Percentiles rank a stretch among this genome's conserved stretches.
Evolutionary conservation across 2,113 vertebrate species (phyloP).

Genomic region (Anthoscopus minutus): DNA sequence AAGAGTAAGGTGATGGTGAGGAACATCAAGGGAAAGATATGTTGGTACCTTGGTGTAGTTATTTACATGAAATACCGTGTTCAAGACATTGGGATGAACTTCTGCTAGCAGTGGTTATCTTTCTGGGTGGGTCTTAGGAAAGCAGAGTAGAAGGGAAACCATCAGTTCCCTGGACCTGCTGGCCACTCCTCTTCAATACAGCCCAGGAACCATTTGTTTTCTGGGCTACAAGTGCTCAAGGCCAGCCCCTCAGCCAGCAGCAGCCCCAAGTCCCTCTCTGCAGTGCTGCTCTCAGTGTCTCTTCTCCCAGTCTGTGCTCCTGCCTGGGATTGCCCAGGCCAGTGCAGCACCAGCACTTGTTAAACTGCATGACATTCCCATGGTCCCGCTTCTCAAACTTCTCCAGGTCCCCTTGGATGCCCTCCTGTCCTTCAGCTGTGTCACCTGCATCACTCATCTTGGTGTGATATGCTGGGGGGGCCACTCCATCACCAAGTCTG

Average conservation of each 20-base stretch:
- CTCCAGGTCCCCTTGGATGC: background rate
- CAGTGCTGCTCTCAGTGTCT: rapidly evolving
- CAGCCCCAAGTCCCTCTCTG: background rate
- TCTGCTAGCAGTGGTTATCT: background rate
- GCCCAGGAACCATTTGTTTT: background rate
- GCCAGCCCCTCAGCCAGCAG: background rate
- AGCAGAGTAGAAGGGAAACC: background rate
- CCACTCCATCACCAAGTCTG: background rate
- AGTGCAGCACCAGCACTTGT: background rate
- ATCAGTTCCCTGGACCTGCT: background rate
- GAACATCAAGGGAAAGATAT: background rate
- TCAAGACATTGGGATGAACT: background rate
- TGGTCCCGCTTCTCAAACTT: background rate
- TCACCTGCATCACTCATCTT: background rate
- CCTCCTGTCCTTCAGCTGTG: background rate
- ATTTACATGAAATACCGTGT: background rate
- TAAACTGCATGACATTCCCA: background rate
- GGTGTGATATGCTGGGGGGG: background rate
- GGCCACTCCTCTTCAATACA: background rate
- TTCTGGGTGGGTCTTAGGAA: background rate
- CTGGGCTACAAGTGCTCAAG: background rate
- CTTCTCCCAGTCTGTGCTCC: background rate
- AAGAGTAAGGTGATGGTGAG: background rate
- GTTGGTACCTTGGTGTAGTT: background rate
- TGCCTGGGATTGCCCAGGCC: background rate